Evolutionary conservation across 2,888 invertebrate species (phyloP), one percentile per base, ranked within the genome.

Genomic region (Zootermopsis nevadensis): DNA sequence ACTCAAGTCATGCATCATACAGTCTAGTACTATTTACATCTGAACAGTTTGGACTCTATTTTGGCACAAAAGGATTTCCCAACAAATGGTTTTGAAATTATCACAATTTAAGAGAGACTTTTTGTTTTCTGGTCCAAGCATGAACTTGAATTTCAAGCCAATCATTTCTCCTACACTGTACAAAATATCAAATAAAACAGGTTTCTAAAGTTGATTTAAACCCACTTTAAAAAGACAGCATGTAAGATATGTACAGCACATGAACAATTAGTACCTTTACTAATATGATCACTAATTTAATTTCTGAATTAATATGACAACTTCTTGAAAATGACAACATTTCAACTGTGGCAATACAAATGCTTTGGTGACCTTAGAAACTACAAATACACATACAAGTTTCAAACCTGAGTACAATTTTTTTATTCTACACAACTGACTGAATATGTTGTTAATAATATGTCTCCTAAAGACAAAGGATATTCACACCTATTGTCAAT

Each of bases 381-480:
- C 69, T 69, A 69, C 69, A 69, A 69, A 69, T 69, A 33, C 33
- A 30, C 69, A 69, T 33, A 69, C 24, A 69, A 33, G 69, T 69
- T 22, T 69, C 69, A 69, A 69, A 69, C 33, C 69, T 69, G 69
- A 69, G 31, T 69, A 33, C 33, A 69, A 60, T 60, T 60, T 6
- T 8, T 60, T 60, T 60, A 27, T 60, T n/a, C 60, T 2, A 60
- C n/a, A 15, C 10, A 60, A 60, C n/a, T 60, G 60, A 60, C 60
- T 60, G n/a, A 27, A 60, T 60, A 60, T 27, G n/a, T n/a, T 33
- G 69, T 69, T 69, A 69, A 69, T 69, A 69, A 69, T 15, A 31
- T 22, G 69, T 69, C 69, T 69, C 69, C 69, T 69, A 69, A 33
- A 69, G 69, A 69, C 69, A 10, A n/a, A 69, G 15, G 69, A 69